Base-by-base conservation (phyloP, 2,113 vertebrate species). In the Mastomys natalensis region DNA sequence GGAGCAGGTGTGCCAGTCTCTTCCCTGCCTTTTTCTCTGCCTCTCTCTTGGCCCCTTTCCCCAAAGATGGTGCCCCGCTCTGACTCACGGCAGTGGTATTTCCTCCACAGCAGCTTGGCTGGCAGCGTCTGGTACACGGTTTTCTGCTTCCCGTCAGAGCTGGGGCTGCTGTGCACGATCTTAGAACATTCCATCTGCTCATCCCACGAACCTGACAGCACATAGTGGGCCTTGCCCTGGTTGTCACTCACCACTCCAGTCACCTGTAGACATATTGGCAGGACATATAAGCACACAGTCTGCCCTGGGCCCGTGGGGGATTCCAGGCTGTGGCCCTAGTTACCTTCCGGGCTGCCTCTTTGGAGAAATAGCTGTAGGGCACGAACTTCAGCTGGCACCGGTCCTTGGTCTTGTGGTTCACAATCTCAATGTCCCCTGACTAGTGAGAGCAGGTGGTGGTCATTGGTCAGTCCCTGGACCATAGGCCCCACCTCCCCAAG, bases 301-400 rank as follows among this genome's bases (percentile, higher is more conserved):
- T 0, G 0, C 58, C 12, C 16, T 4, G 8, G 53, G 34, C 2
- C 55, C 68, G 26, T 45, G 11, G 2, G 2, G 64, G 4, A 16
- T 12, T 43, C n/a, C 0, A 4, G 26, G n/a, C 7, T 43, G 31
- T 3, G 77, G 55, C n/a, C 53, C 13, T 40, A 62, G 98, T n/a
- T 97, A 99, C 99, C 99, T 99, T 99, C 31, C 99, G 99, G 62
- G 99, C 99, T 6, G 99, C 98, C 34, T 99, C 99, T 98, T 99
- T 99, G 98, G 99, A 99, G 98, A 99, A 99, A 98, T 99, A 99
- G 98, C 99, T 99, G 97, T 99, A 99, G 89, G 99, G 99, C 90
- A 99, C 99, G 96, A 99, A 99, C 98, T 99, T 99, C 93, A 99
- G 99, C 97, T 99, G 99, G 98, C 99, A 99, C 97, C 99, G 99